These are phyloP conservation scores for Pelobates fuscus DNA, from an alignment of 2,113 vertebrate species.

Conservation along the genomic window DNA sequence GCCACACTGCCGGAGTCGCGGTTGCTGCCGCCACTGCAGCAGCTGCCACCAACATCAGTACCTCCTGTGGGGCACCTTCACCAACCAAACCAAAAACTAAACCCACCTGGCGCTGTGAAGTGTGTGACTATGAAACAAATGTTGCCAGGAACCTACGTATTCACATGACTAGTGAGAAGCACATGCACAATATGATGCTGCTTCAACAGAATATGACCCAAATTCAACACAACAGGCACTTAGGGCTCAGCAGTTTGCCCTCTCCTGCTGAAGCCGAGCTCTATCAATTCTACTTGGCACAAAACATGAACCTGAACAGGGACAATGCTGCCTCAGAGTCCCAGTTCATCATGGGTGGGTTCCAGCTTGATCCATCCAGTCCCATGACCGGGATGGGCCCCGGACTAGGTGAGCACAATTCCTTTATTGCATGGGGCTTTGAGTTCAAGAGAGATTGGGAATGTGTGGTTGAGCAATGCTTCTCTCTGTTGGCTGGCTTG, in stretches of 20 bases:
- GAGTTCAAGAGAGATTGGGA: too few relatives aligned
- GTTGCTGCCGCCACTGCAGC: slow-evolving; percentile 78
- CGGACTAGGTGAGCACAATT: slow-evolving; percentile 82
- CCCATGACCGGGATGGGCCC: slow-evolving; percentile 85
- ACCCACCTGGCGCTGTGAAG: slow-evolving; percentile 97
- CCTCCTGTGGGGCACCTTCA: slow-evolving; percentile 88
- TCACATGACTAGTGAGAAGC: slow-evolving; percentile 99
- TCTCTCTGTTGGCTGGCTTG: too few relatives aligned
- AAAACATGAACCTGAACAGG: slow-evolving; percentile 94
- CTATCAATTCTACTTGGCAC: slow-evolving; percentile 97
- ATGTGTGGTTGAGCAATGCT: too few relatives aligned
- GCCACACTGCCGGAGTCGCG: slow-evolving; percentile 80
- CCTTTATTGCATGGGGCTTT: not conserved
- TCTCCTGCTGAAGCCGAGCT: slow-evolving; percentile 94
- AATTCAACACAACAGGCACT: slow-evolving; percentile 85
- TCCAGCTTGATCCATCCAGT: slow-evolving; percentile 86
- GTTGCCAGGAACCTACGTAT: slow-evolving; percentile 97
- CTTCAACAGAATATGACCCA: slow-evolving; percentile 97
- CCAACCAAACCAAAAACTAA: slow-evolving; percentile 98
- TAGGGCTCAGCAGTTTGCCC: slow-evolving; percentile 88
- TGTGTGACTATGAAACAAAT: slow-evolving; percentile 98
- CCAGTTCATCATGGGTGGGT: slow-evolving; percentile 91
- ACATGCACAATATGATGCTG: slow-evolving; percentile 99
- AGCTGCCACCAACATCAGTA: slow-evolving; percentile 75
- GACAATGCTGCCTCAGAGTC: slow-evolving; percentile 83